Evolutionary conservation across 2,888 invertebrate species (phyloP).

Genomic region (Nebria brevicollis): DNA sequence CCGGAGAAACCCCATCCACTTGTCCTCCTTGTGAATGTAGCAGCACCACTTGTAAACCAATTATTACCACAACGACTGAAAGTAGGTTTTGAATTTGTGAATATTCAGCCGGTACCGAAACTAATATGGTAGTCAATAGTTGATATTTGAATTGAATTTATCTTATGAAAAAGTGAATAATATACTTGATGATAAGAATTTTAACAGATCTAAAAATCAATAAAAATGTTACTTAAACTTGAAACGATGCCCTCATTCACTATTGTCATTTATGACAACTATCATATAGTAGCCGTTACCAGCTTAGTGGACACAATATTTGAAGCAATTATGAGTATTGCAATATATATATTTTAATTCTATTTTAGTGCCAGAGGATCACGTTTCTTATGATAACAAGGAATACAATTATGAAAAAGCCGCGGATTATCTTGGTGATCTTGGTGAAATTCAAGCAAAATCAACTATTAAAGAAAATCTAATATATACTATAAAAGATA

Average conservation of each 20-base stretch:
- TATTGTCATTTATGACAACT: neutral
- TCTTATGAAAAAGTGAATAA: too few relatives aligned
- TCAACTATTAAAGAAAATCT: constrained; percentile 8
- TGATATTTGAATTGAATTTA: too few relatives aligned
- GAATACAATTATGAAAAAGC: neutral
- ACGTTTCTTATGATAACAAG: neutral
- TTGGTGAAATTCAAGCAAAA: neutral
- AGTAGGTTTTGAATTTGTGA: constrained; percentile 3
- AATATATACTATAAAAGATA: constrained; percentile 5
- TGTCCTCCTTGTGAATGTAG: neutral
- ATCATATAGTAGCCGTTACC: too few relatives aligned
- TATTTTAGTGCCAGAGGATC: neutral
- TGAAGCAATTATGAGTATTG: too few relatives aligned
- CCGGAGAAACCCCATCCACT: neutral
- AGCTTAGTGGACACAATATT: too few relatives aligned
- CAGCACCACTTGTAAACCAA: neutral
- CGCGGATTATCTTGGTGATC: neutral
- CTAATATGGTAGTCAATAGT: too few relatives aligned
- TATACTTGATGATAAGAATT: neutral
- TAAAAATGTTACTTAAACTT: too few relatives aligned
- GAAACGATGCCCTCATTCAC: neutral
- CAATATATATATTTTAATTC: neutral
- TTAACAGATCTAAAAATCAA: too few relatives aligned
- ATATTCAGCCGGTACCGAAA: too few relatives aligned
- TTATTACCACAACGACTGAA: constrained; percentile 5